Base-by-base conservation (phyloP, 2,797 vertebrate species). In the Myotis daubentonii region DNA sequence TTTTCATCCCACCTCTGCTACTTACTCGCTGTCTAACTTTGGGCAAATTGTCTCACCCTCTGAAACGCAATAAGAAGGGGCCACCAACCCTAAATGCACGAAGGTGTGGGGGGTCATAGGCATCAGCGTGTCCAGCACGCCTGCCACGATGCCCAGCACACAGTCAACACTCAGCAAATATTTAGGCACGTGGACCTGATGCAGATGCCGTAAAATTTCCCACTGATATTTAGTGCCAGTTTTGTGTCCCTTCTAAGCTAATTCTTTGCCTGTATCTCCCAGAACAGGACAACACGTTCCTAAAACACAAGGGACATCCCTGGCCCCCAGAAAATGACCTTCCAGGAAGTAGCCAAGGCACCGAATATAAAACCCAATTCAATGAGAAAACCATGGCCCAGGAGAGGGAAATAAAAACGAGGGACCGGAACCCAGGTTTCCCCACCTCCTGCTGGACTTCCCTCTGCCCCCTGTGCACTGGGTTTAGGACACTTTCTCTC, bases 381-480 rank as follows among this genome's bases (percentile, higher is more conserved):
- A 36, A 0, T 1, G 23, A 82, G 66, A 71, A 96, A 62, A 36
- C 57, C 1, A 47, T 82, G 49, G 15, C 22, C 53, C 65, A 36
- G 38, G 25, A 13, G 12, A 47, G 28, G 66, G 30, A 44, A 12
- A 23, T 30, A 3, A n/a, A 22, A 20, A 0, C 28, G 20, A 25
- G 4, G 53, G 20, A 1, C 47, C 36, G 15, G 78, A 44, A n/a
- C 22, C 87, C 38, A 30, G 25, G 68, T n/a, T 19, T 62, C 44
- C 57, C 2, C 0, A 11, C 60, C 80, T 80, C 65, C 91, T 75
- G 81, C 78, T 28, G 55, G 25, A 28, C n/a, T 79, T 79, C 25
- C 30, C 6, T 6, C 76, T 6, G 49, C 3, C 79, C 44, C 3
- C 1, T 0, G 2, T 0, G 9, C 41, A 36, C 44, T 11, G 38